Evolutionary conservation across 1,140 invertebrate genomes (phyloP).

Genomic region (Penaeus vannamei): DNA sequence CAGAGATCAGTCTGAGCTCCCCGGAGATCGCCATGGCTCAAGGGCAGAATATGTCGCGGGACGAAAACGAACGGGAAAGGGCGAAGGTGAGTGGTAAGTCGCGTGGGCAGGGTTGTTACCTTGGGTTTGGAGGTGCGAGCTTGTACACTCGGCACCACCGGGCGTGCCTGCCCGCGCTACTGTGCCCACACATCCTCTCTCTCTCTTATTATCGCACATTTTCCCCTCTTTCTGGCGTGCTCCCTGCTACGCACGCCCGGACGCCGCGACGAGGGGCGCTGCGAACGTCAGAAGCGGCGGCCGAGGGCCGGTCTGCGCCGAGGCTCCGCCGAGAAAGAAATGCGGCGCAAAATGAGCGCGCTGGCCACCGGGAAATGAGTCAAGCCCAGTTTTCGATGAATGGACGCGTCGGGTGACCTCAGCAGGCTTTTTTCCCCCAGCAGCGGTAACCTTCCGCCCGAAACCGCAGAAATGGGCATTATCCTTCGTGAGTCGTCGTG

Average conservation of each 20-base stretch:
- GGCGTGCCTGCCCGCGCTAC: background rate
- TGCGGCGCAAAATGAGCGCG: background rate
- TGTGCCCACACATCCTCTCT: slow-evolving; percentile 13
- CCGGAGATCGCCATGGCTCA: background rate
- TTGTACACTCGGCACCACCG: slow-evolving; percentile 34
- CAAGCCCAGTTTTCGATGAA: slow-evolving; percentile 56
- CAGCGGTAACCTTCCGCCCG: slow-evolving; percentile 31
- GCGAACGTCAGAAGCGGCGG: background rate
- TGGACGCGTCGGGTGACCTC: background rate
- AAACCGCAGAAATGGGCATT: slow-evolving; percentile 46
- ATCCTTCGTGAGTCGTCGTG: slow-evolving; percentile 16
- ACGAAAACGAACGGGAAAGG: background rate
- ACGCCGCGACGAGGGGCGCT: background rate
- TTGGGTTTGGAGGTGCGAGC: slow-evolving; percentile 30
- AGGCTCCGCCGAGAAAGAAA: no score
- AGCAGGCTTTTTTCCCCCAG: no score
- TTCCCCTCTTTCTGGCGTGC: background rate
- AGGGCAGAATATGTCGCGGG: background rate
- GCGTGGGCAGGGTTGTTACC: slow-evolving; percentile 31
- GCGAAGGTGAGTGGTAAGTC: background rate
- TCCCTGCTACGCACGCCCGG: background rate
- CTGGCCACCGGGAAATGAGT: slow-evolving; percentile 34
- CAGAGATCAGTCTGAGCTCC: background rate
- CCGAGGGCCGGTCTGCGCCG: background rate
- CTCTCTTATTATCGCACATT: background rate